phyloP scores from a whole-genome alignment of 2,113 vertebrate genomes.

The Corythoichthys intestinalis region DNA sequence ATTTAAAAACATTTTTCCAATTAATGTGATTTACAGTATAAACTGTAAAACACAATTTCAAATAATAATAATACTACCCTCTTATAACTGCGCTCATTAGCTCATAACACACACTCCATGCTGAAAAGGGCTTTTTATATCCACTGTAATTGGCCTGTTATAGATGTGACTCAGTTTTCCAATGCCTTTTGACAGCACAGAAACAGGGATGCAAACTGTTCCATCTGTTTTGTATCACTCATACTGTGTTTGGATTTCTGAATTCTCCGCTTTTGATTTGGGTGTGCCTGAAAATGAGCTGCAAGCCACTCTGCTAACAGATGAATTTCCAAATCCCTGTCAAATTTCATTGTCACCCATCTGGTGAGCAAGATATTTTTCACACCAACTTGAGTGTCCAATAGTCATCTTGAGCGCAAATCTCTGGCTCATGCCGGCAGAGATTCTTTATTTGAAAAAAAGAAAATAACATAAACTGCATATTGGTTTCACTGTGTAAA shows the following conservation, averaged over 20 bases:
- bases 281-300: not conserved
- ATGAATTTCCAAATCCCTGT: not conserved
- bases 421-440: not conserved
- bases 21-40: too few species aligned
- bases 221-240: not conserved
- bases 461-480: not conserved
- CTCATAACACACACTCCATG: not conserved
- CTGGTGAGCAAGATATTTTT: not conserved
- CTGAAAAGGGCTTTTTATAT: not conserved
- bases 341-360: not conserved
- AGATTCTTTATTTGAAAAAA: not conserved
- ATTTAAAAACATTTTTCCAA: too few species aligned
- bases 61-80: too few species aligned
- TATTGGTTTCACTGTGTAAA: not conserved
- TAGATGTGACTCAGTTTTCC: not conserved
- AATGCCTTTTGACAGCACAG: not conserved
- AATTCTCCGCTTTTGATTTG: not conserved
- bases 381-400: not conserved
- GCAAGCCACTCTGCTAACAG: not conserved
- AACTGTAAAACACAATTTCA: too few species aligned
- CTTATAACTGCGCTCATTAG: not conserved
- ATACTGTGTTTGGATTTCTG: not conserved
- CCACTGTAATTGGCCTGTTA: not conserved
- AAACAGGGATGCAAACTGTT: not conserved
- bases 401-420: not conserved